Conservation (phyloP, 2,797 vertebrate species). For the Pseudochirops cupreus region DNA sequence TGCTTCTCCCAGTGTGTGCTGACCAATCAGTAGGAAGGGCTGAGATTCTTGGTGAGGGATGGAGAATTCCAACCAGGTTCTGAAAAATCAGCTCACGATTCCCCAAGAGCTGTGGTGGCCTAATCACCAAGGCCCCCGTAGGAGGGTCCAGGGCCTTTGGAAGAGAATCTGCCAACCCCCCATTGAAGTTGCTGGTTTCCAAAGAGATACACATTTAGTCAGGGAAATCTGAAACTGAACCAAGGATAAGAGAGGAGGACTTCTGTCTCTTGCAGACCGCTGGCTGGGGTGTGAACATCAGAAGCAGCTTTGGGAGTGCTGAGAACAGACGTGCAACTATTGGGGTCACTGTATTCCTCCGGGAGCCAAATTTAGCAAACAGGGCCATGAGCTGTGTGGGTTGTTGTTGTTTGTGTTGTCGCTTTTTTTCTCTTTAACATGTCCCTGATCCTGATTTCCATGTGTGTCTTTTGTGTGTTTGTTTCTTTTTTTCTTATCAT, state of each 20-base stretch:
- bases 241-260: not conserved
- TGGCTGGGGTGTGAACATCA: not conserved
- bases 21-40: slow-evolving; percentile 45
- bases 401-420: not conserved
- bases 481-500: not conserved
- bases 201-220: not conserved
- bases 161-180: not conserved
- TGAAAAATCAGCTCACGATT: slow-evolving; percentile 18
- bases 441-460: not conserved
- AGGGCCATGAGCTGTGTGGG: not conserved
- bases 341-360: not conserved
- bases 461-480: not conserved
- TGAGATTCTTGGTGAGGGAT: slow-evolving; percentile 7
- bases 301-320: not conserved
- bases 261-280: not conserved
- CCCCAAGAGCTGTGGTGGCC: not conserved
- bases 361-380: not conserved
- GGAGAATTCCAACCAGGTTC: not conserved
- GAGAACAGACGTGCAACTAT: not conserved
- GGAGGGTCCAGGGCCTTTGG: not conserved
- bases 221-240: not conserved
- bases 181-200: not conserved
- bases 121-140: not conserved
- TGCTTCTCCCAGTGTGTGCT: not conserved
- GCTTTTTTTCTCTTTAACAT: not conserved